Percentiles rank a stretch among this genome's conserved stretches.
Conservation (phyloP, 2,888 invertebrate genomes). For the Trichopoda pennipes region DNA sequence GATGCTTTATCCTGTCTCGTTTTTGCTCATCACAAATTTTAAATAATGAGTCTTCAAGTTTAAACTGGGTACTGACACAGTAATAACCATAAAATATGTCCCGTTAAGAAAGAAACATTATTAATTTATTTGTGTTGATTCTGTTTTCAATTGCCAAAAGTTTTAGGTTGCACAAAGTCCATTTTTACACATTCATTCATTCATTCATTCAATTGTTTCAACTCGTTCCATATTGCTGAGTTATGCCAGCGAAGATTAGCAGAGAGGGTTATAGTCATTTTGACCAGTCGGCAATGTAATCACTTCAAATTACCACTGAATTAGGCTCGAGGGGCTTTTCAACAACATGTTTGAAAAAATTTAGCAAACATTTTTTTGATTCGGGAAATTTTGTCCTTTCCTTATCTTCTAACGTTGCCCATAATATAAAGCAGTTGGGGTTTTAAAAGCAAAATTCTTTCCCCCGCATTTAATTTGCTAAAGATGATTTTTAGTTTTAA, state of each 20-base stretch:
- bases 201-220: neutral
- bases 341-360: constrained; percentile 34
- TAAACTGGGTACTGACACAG: constrained; percentile 28
- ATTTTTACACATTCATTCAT: constrained; percentile 18
- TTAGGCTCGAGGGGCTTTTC: constrained; percentile 71
- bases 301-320: constrained; percentile 72
- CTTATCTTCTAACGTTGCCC: constrained; percentile 45
- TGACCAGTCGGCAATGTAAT: constrained; percentile 70
- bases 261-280: constrained; percentile 53
- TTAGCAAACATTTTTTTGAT: constrained; percentile 27
- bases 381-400: constrained; percentile 29
- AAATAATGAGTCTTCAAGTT: constrained; percentile 66
- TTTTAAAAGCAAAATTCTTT: constrained; percentile 19
- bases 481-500: constrained; percentile 61
- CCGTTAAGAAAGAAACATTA: constrained; percentile 58
- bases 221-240: neutral
- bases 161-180: constrained; percentile 31
- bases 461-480: constrained; percentile 20
- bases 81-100: constrained; percentile 43
- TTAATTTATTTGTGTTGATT: constrained; percentile 51
- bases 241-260: constrained; percentile 25
- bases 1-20: neutral
- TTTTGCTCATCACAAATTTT: constrained; percentile 58
- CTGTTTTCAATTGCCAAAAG: constrained; percentile 22
- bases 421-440: constrained; percentile 2